Base-by-base conservation (phyloP, 2,888 invertebrate genomes). In the Capitulum mitella region DNA sequence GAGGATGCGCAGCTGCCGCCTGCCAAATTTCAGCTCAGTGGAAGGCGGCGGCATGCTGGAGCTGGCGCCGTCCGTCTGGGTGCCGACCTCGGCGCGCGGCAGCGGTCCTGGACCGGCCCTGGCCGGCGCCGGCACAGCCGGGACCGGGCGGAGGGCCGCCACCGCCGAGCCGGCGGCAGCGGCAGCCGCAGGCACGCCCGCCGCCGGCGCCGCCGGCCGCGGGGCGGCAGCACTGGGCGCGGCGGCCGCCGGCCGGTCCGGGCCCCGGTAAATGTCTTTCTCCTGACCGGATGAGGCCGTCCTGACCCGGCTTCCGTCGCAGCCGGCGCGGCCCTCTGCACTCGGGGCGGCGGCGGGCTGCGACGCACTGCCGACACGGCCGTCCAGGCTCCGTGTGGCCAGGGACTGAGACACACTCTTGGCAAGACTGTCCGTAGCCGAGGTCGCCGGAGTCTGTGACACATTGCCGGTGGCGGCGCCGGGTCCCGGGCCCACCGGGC, bases 1-100 rank as follows among this genome's bases (percentile, higher is more conserved):
- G 26, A 83, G 64, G 16, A 75, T 29, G 3, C 77, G 77, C 77
- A 78, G 78, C 19, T 29, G 29, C 1, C 54, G 79, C 64, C n/a
- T 77, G 64, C 26, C 58, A 43, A 51, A 43, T 40, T n/a, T 10
- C 61, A 75, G 46, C 26, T 34, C 40, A 58, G 77, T 54, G 40
- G 26, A 26, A 22, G 61, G 51, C 77, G 77, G 76, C 46, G 76
- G 76, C 48, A 48, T 76, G 46, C 46, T 29, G 1, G 29, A 3
- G 46, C 26, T 46, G 46, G 8, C 43, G n/a, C 0, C 29, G 29
- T 46, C 76, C 46, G 76, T 46, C 46, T 76, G 46, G 1, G 76
- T 76, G 19, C 76, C n/a, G 29, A 5, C 6, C n/a, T 46, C 43
- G 5, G 8, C 29, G n/a, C 12, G 64, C 26, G 37, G 32, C 46